A percentile compares a stretch with the other conserved stretches of the same genome.
Conservation (phyloP, 2,888 invertebrate genomes). For the Andrena bicolor region DNA sequence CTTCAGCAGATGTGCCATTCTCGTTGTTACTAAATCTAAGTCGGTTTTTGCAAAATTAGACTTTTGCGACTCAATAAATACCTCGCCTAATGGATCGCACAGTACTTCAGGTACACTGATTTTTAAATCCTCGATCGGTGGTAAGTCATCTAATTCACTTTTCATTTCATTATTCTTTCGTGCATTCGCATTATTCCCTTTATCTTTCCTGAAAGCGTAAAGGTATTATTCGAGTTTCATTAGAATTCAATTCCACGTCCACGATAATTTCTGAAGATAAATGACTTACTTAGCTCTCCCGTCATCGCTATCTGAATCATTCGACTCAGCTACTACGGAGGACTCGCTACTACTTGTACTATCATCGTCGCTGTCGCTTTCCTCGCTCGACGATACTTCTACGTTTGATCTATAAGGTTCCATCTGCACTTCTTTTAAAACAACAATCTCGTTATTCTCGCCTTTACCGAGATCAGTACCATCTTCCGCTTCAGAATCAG, state of each 20-base stretch:
- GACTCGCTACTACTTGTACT: conserved; percentile 60
- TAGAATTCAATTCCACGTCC: not conserved
- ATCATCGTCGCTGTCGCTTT: conserved; percentile 64
- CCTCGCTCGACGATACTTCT: conserved; percentile 72
- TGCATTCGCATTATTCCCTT: not conserved
- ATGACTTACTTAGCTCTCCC: conserved; percentile 41
- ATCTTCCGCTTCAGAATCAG: conserved; percentile 74
- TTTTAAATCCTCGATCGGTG: conserved; percentile 92
- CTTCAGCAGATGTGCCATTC: too few relatives aligned
- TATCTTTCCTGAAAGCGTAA: conserved; percentile 50
- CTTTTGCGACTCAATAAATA: conserved; percentile 78
- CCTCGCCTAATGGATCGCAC: conserved; percentile 90
- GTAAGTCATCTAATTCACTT: conserved; percentile 91
- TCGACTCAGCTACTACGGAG: conserved; percentile 21
- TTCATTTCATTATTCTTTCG: conserved; percentile 50
- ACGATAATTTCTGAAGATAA: not conserved
- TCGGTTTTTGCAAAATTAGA: too few relatives aligned
- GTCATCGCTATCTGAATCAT: conserved; percentile 56
- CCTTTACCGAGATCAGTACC: not conserved
- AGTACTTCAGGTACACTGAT: conserved; percentile 92
- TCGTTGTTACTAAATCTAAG: too few relatives aligned
- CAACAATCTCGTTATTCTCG: not conserved
- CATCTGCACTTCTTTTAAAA: not conserved
- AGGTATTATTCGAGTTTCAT: not conserved
- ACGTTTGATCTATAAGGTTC: conserved; percentile 50